Conservation (phyloP, 1,140 invertebrate species). For the Brachionus manjavacas region DNA sequence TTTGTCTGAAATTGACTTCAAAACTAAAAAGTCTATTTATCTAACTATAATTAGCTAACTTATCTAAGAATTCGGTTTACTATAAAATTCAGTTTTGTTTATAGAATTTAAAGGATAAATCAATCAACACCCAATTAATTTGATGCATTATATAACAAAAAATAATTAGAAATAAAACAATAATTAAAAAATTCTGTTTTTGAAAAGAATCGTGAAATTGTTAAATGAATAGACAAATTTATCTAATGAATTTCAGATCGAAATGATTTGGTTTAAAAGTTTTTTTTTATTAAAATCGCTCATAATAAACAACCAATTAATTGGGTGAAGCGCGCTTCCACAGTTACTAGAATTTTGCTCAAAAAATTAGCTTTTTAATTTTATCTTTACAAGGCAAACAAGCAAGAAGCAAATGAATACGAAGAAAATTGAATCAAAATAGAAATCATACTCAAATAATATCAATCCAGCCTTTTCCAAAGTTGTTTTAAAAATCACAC, state of each 20-base stretch:
- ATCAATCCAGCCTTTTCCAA: no score
- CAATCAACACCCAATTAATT: background rate
- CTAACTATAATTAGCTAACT: background rate
- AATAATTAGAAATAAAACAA: no score
- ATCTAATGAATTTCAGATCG: background rate
- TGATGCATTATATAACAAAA: background rate
- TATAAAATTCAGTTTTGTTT: background rate
- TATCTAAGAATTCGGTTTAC: background rate
- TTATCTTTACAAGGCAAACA: background rate
- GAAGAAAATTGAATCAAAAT: background rate
- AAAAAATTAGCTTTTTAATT: background rate
- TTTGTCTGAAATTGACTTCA: background rate
- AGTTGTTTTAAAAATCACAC: background rate
- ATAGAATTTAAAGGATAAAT: background rate
- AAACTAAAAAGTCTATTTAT: background rate
- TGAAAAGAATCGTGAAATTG: no score
- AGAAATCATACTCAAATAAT: no score
- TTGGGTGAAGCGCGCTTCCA: background rate
- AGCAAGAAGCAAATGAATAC: background rate
- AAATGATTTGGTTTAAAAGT: background rate
- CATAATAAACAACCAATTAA: background rate
- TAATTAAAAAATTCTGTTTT: no score
- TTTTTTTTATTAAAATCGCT: background rate
- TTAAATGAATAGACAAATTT: background rate
- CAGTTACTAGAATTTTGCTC: background rate